Conservation (phyloP, 2,888 invertebrate species). For the Callimorpha dominula region DNA sequence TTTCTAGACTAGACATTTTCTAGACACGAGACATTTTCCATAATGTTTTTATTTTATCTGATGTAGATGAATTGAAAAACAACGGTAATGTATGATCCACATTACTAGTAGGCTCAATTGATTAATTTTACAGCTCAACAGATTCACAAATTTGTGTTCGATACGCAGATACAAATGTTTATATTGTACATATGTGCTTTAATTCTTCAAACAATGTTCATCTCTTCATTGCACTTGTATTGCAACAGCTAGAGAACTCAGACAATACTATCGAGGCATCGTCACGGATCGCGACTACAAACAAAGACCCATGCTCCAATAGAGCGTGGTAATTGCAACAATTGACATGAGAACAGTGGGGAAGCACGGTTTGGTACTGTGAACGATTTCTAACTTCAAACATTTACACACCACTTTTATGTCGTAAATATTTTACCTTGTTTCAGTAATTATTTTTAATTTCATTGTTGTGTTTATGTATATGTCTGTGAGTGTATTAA, state of each 20-base stretch:
- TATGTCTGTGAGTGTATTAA: no score
- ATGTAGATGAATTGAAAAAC: no score
- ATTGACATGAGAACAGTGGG: conserved; percentile 80
- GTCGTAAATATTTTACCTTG: background rate
- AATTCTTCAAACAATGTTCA: background rate
- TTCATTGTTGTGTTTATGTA: no score
- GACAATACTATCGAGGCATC: conserved; percentile 54
- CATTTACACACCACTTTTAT: background rate
- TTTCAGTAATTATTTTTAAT: no score
- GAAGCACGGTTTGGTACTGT: conserved; percentile 43
- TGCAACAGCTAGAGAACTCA: conserved; percentile 27
- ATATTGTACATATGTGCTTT: background rate
- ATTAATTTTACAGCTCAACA: no score
- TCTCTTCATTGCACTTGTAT: conserved; percentile 13
- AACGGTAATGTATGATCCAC: no score
- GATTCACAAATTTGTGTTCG: no score
- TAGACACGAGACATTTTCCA: no score
- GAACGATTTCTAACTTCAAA: conserved; percentile 20
- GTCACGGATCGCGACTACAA: conserved; percentile 72
- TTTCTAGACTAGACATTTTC: no score
- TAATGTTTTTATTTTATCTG: no score
- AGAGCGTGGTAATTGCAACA: conserved; percentile 80
- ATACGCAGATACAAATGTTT: background rate
- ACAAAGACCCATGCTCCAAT: conserved; percentile 82
- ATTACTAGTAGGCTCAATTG: no score